Percentiles rank a stretch among this genome's conserved stretches.
Evolutionary conservation across 2,797 vertebrate species (phyloP).

Genomic region (Poeciliopsis paucimaculata): DNA sequence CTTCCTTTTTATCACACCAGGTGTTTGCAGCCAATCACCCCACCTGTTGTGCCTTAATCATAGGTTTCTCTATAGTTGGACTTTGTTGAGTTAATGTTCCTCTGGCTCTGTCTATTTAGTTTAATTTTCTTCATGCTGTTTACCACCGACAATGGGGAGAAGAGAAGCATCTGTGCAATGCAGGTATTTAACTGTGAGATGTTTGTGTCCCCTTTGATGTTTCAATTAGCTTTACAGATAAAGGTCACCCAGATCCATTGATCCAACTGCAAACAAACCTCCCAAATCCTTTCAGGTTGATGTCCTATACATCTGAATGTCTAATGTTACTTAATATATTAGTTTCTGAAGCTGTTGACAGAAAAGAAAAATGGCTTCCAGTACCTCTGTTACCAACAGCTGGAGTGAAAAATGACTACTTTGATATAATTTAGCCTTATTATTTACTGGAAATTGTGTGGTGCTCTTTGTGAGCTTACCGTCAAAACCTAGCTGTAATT

Average conservation of each 20-base stretch:
- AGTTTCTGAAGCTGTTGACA: not conserved
- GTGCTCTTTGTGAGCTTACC: not conserved
- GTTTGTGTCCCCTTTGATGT: conserved; percentile 1
- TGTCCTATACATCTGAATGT: not conserved
- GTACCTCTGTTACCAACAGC: not conserved
- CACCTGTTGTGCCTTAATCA: not conserved
- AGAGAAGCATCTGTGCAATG: not conserved
- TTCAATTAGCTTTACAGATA: not conserved
- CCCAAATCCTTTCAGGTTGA: not conserved
- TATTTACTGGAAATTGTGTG: not conserved
- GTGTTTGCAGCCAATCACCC: not conserved
- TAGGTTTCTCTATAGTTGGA: not conserved
- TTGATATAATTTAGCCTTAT: not conserved
- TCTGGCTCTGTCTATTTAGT: not conserved
- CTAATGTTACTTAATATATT: not conserved
- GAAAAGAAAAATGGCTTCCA: not conserved
- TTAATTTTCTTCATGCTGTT: not conserved
- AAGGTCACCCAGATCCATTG: not conserved
- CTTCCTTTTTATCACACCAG: not conserved
- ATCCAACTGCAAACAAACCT: conserved; percentile 2
- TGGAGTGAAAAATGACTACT: not conserved
- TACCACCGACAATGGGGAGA: not conserved
- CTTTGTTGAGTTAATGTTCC: not conserved
- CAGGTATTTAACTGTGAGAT: not conserved
- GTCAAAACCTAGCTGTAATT: not conserved